Evolutionary conservation across 2,113 vertebrate species (phyloP), one percentile per base, ranked within the genome.

Genomic region (Pseudopipra pipra): DNA sequence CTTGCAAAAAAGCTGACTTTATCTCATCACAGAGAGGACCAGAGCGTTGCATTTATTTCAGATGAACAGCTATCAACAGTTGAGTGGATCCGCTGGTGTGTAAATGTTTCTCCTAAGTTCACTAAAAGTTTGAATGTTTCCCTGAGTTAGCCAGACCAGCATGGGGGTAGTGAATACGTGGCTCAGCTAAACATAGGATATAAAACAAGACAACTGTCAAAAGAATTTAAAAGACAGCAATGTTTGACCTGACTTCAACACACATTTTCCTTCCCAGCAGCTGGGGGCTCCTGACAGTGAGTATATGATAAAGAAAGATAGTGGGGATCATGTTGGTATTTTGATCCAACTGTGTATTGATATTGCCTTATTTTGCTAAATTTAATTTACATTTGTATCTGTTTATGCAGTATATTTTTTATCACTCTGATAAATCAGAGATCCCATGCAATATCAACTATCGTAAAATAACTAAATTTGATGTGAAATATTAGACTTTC

Each of bases 271-370:
- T 59, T 72, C 27, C 39, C 22, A 65, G 21, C 4, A 47, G 20
- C 0, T 35, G 19, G 7, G 28, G 14, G 52, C 3, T 9, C 6
- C 43, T 80, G 30, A 33, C 28, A 59, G 8, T 30, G 19, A 22
- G 2, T 7, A 8, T 17, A 33, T 35, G 39, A 43, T 2, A 33
- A 12, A 68, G 8, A 72, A 4, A 0, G 0, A 35, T n/a, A 68
- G 39, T 3, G 7, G 12, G 19, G 6, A 68, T 49, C 35, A 67
- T 3, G 2, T 10, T 27, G 5, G 16, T 55, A 46, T 11, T 77
- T 30, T 68, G 54, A 72, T 68, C 23, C 39, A 73, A 6, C 22
- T 41, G 19, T 65, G 25, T 61, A 35, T 13, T 31, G 6, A 65
- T 73, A 70, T 16, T 9, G 5, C 3, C 80, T 68, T 65, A 28